Evolutionary conservation across 2,797 vertebrate genomes (phyloP), one percentile per base, ranked within the genome.

Genomic region (Pampus argenteus): DNA sequence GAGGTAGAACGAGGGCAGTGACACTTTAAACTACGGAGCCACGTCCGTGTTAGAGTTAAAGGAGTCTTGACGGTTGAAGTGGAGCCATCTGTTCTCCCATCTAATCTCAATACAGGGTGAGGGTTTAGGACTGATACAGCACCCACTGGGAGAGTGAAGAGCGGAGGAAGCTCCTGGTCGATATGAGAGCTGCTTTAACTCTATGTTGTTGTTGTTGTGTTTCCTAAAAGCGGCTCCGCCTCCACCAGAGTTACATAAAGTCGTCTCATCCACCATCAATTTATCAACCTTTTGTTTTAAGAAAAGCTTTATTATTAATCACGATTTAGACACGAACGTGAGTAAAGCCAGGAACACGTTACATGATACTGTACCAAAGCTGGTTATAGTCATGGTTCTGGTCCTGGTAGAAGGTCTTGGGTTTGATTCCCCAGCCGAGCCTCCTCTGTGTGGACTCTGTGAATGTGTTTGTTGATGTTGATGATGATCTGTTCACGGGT

Each of bases 171-270:
- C 52, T 76, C 5, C 31, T 2, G 25, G 36, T 65, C 40, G 15
- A 74, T 62, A 51, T 44, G 51, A 52, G 26, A 69, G 26, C 52
- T 71, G 61, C 47, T 34, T 38, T 23, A 4, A 2, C 42, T 63
- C 52, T 23, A 31, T 42, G 23, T 40, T 17, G 38, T 20, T 49
- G 11, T 44, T 18, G 40, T 44, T 18, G 17, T n/a, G 18, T 62
- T 42, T 65, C n/a, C 11, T 15, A 29, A 66, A 73, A 78, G 54
- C 61, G 55, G 58, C 74, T 76, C 66, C 65, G 18, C 80, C 78
- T 70, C 69, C 71, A 26, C 60, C 1, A 5, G 9, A 52, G 48
- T 82, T 71, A 74, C 5, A 22, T 72, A 65, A 77, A 7, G 0
- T 31, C 7, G 34, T 36, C 34, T 36, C 34, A 11, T 36, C 34